A percentile compares a stretch with the other conserved stretches of the same genome.
These are phyloP conservation scores for Drosophila mercatorum DNA, from an alignment of 2,888 invertebrate genomes.

Conservation along the genomic window DNA sequence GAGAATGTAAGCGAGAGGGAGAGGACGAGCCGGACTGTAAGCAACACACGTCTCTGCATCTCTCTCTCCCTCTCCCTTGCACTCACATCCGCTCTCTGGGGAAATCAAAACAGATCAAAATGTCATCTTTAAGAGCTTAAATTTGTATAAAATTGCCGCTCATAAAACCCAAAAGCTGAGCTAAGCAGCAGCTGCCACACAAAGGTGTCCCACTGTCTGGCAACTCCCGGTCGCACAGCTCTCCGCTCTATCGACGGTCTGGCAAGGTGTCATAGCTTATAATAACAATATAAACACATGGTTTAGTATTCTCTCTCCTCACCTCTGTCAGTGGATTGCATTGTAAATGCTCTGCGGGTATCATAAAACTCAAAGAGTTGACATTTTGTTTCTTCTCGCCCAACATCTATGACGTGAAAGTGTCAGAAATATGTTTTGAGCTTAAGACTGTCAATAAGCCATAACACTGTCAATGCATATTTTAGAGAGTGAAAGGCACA, in stretches of 20 bases:
- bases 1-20: background rate
- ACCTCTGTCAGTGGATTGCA: slow-evolving; percentile 32
- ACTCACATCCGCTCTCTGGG: slow-evolving; percentile 60
- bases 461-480: slow-evolving; percentile 17
- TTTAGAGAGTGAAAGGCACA: slow-evolving; percentile 40
- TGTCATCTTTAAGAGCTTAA: slow-evolving; percentile 84
- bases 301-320: slow-evolving; percentile 42
- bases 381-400: slow-evolving; percentile 11
- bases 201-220: slow-evolving; percentile 47
- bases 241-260: slow-evolving; percentile 11
- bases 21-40: background rate
- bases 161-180: slow-evolving; percentile 68
- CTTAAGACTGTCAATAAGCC: slow-evolving; percentile 43
- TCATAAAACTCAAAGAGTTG: slow-evolving; percentile 46
- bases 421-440: slow-evolving; percentile 41
- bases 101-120: slow-evolving; percentile 84
- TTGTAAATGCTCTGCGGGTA: slow-evolving; percentile 29
- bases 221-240: background rate
- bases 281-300: slow-evolving; percentile 65
- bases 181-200: slow-evolving; percentile 42
- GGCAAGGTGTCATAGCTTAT: slow-evolving; percentile 45
- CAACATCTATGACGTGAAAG: slow-evolving; percentile 35
- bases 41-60: slow-evolving; percentile 25
- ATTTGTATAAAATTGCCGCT: slow-evolving; percentile 82
- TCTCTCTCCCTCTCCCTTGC: background rate